These are phyloP conservation scores for Lithophane ornitopus DNA, from an alignment of 2,888 invertebrate genomes.

Conservation along the genomic window DNA sequence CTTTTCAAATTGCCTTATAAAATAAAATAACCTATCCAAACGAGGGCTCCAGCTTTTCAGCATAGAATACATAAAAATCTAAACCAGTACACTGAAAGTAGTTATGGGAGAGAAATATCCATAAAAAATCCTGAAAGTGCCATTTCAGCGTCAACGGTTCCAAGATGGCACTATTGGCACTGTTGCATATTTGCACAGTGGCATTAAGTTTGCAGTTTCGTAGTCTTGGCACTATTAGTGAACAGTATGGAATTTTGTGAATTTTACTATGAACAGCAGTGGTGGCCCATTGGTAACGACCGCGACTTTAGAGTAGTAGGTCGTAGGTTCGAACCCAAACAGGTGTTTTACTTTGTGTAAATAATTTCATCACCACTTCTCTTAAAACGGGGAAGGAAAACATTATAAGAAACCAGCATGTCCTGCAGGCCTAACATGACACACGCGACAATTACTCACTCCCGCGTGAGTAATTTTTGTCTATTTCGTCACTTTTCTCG, in stretches of 20 bases:
- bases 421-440: too few relatives aligned
- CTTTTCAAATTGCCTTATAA: slow-evolving; percentile 3
- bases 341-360: too few relatives aligned
- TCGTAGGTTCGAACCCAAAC: too few relatives aligned
- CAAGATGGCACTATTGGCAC: slow-evolving; percentile 39
- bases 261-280: too few relatives aligned
- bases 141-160: slow-evolving; percentile 50
- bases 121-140: slow-evolving; percentile 45
- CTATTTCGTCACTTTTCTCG: too few relatives aligned
- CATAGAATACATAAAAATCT: slow-evolving; percentile 27
- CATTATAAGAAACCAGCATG: too few relatives aligned
- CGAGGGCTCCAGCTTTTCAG: background rate
- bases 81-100: slow-evolving; percentile 10
- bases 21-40: background rate
- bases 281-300: too few relatives aligned
- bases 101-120: slow-evolving; percentile 12
- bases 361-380: too few relatives aligned
- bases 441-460: too few relatives aligned
- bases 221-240: slow-evolving; percentile 32
- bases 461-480: too few relatives aligned
- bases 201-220: slow-evolving; percentile 26
- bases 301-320: background rate
- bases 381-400: too few relatives aligned
- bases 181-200: slow-evolving; percentile 7
- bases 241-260: slow-evolving; percentile 4